phyloP scores from a whole-genome alignment of 2,797 vertebrate genomes.

The Acanthornis magna region DNA sequence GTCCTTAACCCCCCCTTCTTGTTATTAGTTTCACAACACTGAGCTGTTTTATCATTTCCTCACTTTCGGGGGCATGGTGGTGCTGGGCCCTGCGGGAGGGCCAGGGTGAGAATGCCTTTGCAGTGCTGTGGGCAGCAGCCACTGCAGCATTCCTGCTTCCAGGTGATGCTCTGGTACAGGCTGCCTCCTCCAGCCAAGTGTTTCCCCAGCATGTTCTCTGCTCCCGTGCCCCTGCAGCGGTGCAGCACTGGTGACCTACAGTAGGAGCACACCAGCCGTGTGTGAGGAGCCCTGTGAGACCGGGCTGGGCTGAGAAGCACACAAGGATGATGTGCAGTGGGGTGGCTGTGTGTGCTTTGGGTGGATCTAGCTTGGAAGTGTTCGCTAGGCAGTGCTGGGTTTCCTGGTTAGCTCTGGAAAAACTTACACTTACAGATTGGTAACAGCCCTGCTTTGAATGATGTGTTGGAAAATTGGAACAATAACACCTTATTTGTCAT shows the following conservation, averaged over 20 bases:
- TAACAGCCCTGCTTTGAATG: neutral
- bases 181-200: neutral
- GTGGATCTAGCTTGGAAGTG: neutral
- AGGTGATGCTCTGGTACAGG: neutral
- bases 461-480: neutral
- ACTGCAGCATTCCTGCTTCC: neutral
- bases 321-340: neutral
- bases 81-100: neutral
- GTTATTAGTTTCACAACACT: neutral
- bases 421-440: neutral
- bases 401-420: neutral
- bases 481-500: neutral
- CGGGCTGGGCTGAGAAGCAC: neutral
- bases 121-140: neutral
- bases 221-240: neutral
- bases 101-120: rapidly evolving
- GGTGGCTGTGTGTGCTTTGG: neutral
- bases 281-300: neutral
- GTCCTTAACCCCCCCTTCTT: neutral
- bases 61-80: rapidly evolving
- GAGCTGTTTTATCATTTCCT: neutral
- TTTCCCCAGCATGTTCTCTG: neutral
- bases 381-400: neutral
- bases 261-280: neutral
- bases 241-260: neutral